Evolutionary conservation across 2,888 invertebrate species (phyloP), one percentile per base, ranked within the genome.

Genomic region (Lucinisca nassula): DNA sequence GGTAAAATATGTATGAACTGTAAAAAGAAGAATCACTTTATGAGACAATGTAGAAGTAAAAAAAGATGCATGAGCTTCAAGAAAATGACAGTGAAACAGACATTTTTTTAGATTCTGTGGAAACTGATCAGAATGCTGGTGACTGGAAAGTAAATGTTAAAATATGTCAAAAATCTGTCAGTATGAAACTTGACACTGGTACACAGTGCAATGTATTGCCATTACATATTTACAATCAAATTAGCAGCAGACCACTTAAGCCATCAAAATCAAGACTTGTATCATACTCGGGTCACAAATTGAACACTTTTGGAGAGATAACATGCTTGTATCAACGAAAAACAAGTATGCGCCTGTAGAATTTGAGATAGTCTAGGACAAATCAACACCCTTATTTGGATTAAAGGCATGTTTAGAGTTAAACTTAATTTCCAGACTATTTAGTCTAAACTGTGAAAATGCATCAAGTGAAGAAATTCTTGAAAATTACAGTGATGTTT

Each of bases 171-270:
- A 49, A 51, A 30, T 67, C 61, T 58, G 61, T 77, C 8, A 58
- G 72, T n/a, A 27, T 85, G 72, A 77, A 85, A 76, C 76, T 73
- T 27, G 79, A 84, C 61, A 84, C 84, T 21, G 79, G 79, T 24
- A 73, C n/a, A 73, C 58, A 83, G 67, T 74, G 79, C 21, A 84
- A 75, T 61, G 84, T 79, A 27, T 79, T 79, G 32, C 58, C 78
- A 72, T 8, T 30, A 3, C 30, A 79, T 49, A 49, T 38, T 2
- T 81, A 74, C 40, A 58, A 84, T 10, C 35, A 84, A 21, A 67
- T 40, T 12, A 40, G 75, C 17, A 67, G n/a, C n/a, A 55, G 38
- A 35, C 51, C 51, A 40, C 67, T 79, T 12, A 45, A 35, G 51
- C 0, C 35, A 45, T 73, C 78, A 37, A 75, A 74, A 35, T 58